Conservation (phyloP, 2,888 invertebrate species). For the Pherbina coryleti region DNA sequence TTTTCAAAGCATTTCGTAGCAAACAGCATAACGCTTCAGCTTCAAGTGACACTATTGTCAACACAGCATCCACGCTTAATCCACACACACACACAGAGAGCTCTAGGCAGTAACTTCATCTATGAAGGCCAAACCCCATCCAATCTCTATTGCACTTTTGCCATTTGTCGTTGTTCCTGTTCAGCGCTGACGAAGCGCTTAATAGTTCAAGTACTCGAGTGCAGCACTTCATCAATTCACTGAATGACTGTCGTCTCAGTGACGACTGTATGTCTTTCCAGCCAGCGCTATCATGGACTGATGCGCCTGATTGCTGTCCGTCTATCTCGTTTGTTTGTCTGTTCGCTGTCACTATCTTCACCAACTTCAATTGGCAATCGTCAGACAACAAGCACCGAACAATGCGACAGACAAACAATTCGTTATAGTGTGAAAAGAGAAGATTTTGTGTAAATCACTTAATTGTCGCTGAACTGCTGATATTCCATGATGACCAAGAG, state of each 20-base stretch:
- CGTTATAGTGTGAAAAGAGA: background rate
- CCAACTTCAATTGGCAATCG: too few relatives aligned
- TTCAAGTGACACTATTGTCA: background rate
- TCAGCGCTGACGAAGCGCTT: background rate
- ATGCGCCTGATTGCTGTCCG: background rate
- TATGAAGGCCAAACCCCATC: too few relatives aligned
- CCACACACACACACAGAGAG: too few relatives aligned
- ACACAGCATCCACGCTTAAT: background rate
- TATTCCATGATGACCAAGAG: background rate
- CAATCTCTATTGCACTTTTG: too few relatives aligned
- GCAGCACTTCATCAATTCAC: too few relatives aligned
- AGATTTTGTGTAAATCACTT: background rate
- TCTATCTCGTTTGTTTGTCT: background rate
- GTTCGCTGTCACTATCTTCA: background rate
- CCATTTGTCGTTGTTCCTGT: background rate
- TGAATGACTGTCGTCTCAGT: too few relatives aligned
- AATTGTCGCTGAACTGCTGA: background rate
- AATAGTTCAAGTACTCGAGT: too few relatives aligned
- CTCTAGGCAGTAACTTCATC: too few relatives aligned
- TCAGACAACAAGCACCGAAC: too few relatives aligned
- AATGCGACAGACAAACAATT: background rate
- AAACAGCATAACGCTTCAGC: background rate
- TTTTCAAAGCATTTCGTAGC: background rate
- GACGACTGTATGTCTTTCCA: background rate
- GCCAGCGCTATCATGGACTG: background rate